Evolutionary conservation across 2,888 invertebrate genomes (phyloP).

Genomic region (Orchesella flavescens): DNA sequence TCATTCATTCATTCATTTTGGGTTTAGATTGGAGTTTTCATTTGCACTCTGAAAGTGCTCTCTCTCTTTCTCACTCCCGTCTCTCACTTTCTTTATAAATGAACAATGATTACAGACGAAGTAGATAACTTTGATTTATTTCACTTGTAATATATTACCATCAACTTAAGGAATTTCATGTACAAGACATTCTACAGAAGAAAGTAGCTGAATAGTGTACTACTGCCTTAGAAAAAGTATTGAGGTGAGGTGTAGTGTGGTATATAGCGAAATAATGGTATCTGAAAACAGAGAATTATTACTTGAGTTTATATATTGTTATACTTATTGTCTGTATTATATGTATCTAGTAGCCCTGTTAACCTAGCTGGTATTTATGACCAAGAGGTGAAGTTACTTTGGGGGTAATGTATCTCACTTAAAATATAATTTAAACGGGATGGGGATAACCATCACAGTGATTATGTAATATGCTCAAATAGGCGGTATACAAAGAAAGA

Average conservation of each 20-base stretch:
- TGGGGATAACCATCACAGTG: constrained; percentile 15
- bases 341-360: no score
- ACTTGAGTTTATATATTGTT: no score
- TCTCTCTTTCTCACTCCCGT: no score
- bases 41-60: no score
- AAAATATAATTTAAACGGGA: constrained; percentile 33
- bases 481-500: neutral
- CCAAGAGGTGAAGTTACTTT: neutral
- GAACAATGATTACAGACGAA: constrained; percentile 43
- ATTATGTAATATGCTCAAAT: constrained; percentile 20
- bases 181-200: neutral
- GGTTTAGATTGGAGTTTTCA: no score
- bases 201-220: neutral
- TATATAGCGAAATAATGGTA: neutral
- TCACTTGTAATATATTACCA: constrained; percentile 17
- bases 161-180: constrained; percentile 3
- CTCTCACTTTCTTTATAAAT: constrained; percentile 12
- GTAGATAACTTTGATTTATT: constrained; percentile 64
- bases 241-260: neutral
- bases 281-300: no score
- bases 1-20: neutral
- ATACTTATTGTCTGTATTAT: no score
- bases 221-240: no score
- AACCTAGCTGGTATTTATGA: neutral
- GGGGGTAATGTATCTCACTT: constrained; percentile 50